Evolutionary conservation across 2,888 invertebrate genomes (phyloP).

Genomic region (Spilosoma lubricipeda): DNA sequence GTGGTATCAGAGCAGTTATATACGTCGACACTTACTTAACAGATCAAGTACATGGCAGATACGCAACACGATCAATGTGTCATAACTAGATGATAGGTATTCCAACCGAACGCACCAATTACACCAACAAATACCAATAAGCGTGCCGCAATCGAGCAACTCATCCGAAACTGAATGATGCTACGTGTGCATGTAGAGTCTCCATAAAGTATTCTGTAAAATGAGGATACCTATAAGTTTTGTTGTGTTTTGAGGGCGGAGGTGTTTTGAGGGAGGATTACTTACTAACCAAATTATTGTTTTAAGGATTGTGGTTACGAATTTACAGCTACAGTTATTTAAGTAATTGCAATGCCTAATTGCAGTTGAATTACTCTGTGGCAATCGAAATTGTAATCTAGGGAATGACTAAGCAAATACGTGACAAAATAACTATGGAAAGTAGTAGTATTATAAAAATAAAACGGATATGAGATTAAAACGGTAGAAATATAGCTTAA

Average conservation of each 20-base stretch:
- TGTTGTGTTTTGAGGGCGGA: not conserved
- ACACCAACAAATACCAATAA: conserved; percentile 51
- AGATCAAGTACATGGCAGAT: conserved; percentile 19
- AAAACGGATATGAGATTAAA: not conserved
- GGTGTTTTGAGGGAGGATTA: not conserved
- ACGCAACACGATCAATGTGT: conserved; percentile 48
- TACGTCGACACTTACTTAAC: conserved; percentile 40
- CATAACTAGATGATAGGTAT: conserved; percentile 53
- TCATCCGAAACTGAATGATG: conserved; percentile 54
- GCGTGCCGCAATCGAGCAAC: conserved; percentile 55
- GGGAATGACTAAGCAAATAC: not conserved
- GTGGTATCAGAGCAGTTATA: not conserved
- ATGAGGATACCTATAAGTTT: conserved; percentile 4
- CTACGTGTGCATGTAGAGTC: conserved; percentile 30
- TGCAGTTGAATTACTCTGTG: conserved; percentile 15
- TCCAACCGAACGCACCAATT: conserved; percentile 47
- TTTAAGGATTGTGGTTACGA: conserved; percentile 1
- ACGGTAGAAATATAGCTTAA: not conserved
- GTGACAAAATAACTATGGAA: not conserved
- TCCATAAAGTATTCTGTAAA: conserved; percentile 16
- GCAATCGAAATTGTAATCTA: not conserved
- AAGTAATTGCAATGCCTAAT: conserved; percentile 14
- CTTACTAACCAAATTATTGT: conserved; percentile 1
- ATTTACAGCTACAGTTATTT: conserved; percentile 13
- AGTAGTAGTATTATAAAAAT: not conserved